phyloP scores from a whole-genome alignment of 2,113 vertebrate genomes.

The Puffinus mauretanicus region DNA sequence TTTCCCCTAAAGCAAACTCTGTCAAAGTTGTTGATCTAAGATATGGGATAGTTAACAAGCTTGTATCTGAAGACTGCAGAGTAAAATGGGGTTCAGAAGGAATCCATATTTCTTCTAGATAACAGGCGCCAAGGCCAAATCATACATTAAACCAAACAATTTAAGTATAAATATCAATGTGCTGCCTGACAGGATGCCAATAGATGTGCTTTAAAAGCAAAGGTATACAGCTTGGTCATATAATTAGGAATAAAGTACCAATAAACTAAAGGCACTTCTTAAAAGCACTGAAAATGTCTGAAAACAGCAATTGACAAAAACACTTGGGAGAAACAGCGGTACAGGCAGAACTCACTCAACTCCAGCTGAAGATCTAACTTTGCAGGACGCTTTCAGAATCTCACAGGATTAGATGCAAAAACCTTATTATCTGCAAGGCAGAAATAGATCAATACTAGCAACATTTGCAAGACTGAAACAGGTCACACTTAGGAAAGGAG shows the following conservation, averaged over 20 bases:
- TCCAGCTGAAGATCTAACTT: neutral
- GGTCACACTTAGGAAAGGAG: neutral
- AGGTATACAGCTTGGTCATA: neutral
- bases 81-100: constrained; percentile 1
- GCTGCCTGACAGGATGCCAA: constrained; percentile 15
- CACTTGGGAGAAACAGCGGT: neutral
- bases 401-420: neutral
- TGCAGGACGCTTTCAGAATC: neutral
- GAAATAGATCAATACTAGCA: constrained; percentile 12
- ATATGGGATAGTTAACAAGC: constrained; percentile 18
- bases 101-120: constrained; percentile 14
- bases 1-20: neutral
- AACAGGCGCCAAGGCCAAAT: constrained; percentile 15
- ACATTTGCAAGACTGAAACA: constrained; percentile 33
- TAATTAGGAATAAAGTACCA: constrained; percentile 2
- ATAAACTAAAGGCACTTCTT: neutral
- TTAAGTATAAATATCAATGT: constrained; percentile 35
- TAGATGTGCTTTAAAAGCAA: constrained; percentile 18
- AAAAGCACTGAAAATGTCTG: neutral
- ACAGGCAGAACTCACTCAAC: neutral
- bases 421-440: neutral
- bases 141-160: constrained; percentile 20
- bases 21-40: neutral
- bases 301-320: neutral
- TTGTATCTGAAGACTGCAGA: neutral